phyloP scores from a whole-genome alignment of 2,113 vertebrate species.

The Herpetotheres cachinnans region DNA sequence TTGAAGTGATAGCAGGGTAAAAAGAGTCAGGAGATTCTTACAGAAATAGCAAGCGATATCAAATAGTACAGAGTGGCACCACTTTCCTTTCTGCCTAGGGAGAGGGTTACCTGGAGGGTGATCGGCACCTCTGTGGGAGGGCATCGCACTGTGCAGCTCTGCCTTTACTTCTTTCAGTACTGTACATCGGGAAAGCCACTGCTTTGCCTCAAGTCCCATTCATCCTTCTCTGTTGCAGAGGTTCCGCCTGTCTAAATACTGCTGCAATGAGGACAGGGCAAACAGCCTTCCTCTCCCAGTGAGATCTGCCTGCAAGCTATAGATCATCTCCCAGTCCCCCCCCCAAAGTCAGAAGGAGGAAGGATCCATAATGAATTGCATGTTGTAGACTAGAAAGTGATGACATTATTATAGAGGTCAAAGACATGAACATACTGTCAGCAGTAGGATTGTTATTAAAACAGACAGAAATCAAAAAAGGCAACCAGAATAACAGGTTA shows the following conservation, averaged over 20 bases:
- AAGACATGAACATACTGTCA: background rate
- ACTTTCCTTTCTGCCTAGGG: background rate
- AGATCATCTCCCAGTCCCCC: background rate
- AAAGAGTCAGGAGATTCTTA: background rate
- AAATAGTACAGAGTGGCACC: background rate
- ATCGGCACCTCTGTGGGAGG: background rate
- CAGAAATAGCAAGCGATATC: background rate
- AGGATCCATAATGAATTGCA: background rate
- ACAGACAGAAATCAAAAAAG: background rate
- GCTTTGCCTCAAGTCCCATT: background rate
- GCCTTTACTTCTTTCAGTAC: background rate
- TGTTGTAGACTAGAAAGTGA: background rate
- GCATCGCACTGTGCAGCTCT: background rate
- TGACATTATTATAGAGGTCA: background rate
- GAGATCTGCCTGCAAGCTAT: background rate
- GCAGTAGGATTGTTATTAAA: background rate
- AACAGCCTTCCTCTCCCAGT: background rate
- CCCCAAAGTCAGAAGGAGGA: background rate
- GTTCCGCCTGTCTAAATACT: background rate
- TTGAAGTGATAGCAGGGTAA: background rate
- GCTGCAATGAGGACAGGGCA: background rate
- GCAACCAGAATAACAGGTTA: background rate
- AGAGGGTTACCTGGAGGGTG: background rate
- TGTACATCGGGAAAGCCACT: rapidly evolving
- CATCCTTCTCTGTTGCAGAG: background rate